Evolutionary conservation across 2,113 vertebrate species (phyloP), one percentile per base, ranked within the genome.

Genomic region (chimpanzee (Pan troglodytes)): DNA sequence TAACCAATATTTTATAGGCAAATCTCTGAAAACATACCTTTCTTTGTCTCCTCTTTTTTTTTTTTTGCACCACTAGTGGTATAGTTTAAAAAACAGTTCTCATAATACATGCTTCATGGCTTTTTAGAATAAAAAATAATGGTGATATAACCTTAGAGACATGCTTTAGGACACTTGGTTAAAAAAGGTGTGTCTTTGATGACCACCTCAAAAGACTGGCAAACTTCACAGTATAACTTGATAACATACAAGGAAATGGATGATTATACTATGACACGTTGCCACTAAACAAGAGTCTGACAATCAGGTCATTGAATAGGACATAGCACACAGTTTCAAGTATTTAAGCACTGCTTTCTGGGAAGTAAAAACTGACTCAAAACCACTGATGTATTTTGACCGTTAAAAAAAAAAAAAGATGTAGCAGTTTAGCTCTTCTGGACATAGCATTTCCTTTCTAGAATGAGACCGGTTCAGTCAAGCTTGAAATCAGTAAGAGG

Each of bases 81-180:
- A 64, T 87, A 32, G 48, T 81, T 95, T 61, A 81, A 80, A 92
- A 92, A 99, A 99, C 98, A 98, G 97, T 90, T 87, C 95, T 98
- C 93, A 96, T 94, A 95, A 97, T 98, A 98, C 59, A 98, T 97
- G 97, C 98, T 98, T 98, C 98, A 98, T 98, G 98, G 98, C 85
- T 92, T 98, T 94, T 94, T 96, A 92, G 95, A 97, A 94, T 96
- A 97, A 97, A 97, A 95, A 96, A 97, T 96, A 84, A 93, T 48
- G 30, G 67, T 81, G 88, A 88, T 94, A 52, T 45, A 94, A 90
- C 67, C 11, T 93, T 96, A 92, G 11, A 59, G 90, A 96, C 95
- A 96, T 97, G 97, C 97, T 98, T 86, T 76, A 85, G 95, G 93
- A 97, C 73, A 88, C 38, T 6, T 43, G 88, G 88, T 97, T 88